A percentile compares a stretch with the other conserved stretches of the same genome.
phyloP scores from a whole-genome alignment of 2,888 invertebrate genomes.

The Dyspetes luteomarginatus region DNA sequence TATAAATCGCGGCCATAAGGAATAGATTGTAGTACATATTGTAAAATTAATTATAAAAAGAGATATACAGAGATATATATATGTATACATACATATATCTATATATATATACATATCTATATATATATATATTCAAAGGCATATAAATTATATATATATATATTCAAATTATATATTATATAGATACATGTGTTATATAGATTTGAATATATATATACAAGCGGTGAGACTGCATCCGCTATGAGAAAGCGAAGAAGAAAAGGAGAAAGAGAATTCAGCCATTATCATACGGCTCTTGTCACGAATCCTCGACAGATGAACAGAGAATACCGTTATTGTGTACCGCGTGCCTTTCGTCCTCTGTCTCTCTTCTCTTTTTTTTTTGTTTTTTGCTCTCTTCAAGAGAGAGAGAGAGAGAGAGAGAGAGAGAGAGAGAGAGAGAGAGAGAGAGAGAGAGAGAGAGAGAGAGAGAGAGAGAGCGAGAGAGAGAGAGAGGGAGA shows the following conservation, averaged over 20 bases:
- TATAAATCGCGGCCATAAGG: slow-evolving; percentile 60
- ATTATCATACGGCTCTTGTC: slow-evolving; percentile 60
- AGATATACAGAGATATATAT: slow-evolving; percentile 56
- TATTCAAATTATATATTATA: too few relatives aligned
- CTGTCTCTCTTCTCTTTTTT: slow-evolving; percentile 23
- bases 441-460: too few relatives aligned
- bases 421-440: too few relatives aligned
- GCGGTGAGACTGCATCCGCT: slow-evolving; percentile 44
- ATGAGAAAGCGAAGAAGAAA: slow-evolving; percentile 52
- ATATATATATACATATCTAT: slow-evolving; percentile 27
- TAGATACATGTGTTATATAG: slow-evolving; percentile 40
- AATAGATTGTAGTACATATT: slow-evolving; percentile 56
- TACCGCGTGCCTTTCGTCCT: slow-evolving; percentile 62
- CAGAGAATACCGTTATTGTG: slow-evolving; percentile 63
- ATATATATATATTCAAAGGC: slow-evolving; percentile 7
- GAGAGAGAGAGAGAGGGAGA: slow-evolving; percentile 11
- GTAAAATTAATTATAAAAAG: slow-evolving; percentile 65
- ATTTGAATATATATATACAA: slow-evolving; percentile 56
- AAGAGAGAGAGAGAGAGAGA: too few relatives aligned
- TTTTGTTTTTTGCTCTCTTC: not conserved
- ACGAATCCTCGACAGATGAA: slow-evolving; percentile 55
- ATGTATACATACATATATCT: slow-evolving; percentile 43
- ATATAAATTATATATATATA: slow-evolving; percentile 6
- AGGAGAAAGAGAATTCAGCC: slow-evolving; percentile 29
- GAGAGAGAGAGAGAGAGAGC: slow-evolving; percentile 30